Conservation (phyloP, 1,140 invertebrate genomes). For the Euwallacea similis region DNA sequence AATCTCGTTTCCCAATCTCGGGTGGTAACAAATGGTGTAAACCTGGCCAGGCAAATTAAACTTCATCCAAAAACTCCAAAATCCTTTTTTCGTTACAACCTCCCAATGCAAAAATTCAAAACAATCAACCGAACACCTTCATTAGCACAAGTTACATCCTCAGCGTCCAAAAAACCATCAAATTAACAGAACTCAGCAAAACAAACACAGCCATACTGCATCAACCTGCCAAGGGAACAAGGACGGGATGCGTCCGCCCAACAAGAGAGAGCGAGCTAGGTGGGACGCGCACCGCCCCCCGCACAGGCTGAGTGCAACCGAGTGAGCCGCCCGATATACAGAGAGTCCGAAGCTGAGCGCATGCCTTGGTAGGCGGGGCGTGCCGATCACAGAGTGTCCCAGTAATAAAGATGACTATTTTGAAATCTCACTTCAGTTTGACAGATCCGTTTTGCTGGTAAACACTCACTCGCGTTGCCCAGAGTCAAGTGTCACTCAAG, state of each 20-base stretch:
- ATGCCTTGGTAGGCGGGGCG: slow-evolving; percentile 46
- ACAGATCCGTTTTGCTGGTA: slow-evolving; percentile 54
- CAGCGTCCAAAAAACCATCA: not conserved
- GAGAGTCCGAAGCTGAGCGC: slow-evolving; percentile 27
- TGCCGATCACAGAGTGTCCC: slow-evolving; percentile 38
- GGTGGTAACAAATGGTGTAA: not conserved
- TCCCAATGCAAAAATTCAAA: not conserved
- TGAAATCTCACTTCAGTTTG: slow-evolving; percentile 56
- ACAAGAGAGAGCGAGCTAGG: slow-evolving; percentile 4
- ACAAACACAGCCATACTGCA: slow-evolving; percentile 31
- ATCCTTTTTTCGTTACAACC: no score
- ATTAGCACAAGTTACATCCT: slow-evolving; percentile 11
- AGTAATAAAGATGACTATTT: slow-evolving; percentile 57
- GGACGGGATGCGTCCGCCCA: not conserved
- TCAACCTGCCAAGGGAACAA: not conserved
- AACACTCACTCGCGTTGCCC: slow-evolving; percentile 46
- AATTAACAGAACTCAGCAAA: slow-evolving; percentile 24
- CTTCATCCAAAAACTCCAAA: no score
- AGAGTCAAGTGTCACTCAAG: slow-evolving; percentile 35
- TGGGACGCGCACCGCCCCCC: not conserved
- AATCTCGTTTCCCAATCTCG: not conserved
- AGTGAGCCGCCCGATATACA: slow-evolving; percentile 12
- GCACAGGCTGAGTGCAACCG: not conserved
- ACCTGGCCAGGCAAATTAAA: not conserved
- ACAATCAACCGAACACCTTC: slow-evolving; percentile 12